Evolutionary conservation across 2,797 vertebrate genomes (phyloP), one percentile per base, ranked within the genome.

Genomic region (Pachyuromys duprasi): DNA sequence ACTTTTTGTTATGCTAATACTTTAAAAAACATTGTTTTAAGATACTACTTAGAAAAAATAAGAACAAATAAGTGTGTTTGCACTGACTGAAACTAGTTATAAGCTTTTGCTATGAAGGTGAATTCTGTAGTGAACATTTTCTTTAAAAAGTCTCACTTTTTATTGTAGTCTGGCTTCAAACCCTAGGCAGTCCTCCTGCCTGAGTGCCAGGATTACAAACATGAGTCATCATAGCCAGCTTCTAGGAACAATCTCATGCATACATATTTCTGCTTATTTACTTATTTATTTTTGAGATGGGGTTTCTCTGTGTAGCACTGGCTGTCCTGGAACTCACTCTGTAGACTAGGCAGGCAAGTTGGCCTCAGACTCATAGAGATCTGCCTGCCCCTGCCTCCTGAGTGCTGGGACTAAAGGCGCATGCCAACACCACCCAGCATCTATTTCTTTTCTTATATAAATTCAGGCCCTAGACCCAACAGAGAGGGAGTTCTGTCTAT

Each of bases 1-100:
- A 65, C 24, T 72, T 87, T 80, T 84, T 83, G 62, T 84, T 83
- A 63, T 65, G 15, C 12, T 94, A 79, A 90, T 87, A 67, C 18
- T 94, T 89, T 62, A 7, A 17, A 83, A 63, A 76, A 80, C 31
- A 70, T 79, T 87, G 79, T 88, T 81, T 92, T 92, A 89, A 89
- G 86, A 81, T 49, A n/a, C 17, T 90, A 87, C 49, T 86, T 92
- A 57, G 17, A 63, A 91, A 39, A 78, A 55, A 89, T 3, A 91
- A 45, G 86, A 4, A n/a, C n/a, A n/a, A n/a, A n/a, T n/a, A n/a
- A n/a, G 36, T 82, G 15, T 79, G 80, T 63, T 75, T 57, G 57
- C 26, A 69, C 62, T 75, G 63, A 69, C 62, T 75, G 63, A 65
- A 31, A 89, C 31, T 53, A 36, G 18, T 33, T 92, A n/a, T 5